A percentile compares a stretch with the other conserved stretches of the same genome.
Evolutionary conservation across 2,113 vertebrate species (phyloP).

Genomic region (Tretioscincus oriximinensis): DNA sequence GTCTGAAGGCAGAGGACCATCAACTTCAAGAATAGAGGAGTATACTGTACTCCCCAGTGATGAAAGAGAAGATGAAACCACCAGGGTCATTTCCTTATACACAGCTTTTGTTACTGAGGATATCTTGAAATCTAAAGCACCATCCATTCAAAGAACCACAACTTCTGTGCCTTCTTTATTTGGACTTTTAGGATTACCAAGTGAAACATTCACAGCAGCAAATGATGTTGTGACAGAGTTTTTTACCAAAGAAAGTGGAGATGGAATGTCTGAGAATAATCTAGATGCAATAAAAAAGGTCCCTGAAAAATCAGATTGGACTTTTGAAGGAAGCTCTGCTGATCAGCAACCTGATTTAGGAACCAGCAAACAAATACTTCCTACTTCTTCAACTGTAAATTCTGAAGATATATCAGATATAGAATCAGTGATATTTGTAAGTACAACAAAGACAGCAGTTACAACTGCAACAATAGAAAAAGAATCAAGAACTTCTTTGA

Average conservation of each 20-base stretch:
- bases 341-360: slow-evolving; percentile 39
- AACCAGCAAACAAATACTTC: slow-evolving; percentile 33
- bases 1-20: slow-evolving; percentile 13
- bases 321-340: slow-evolving; percentile 56
- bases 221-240: slow-evolving; percentile 14
- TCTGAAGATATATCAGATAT: slow-evolving; percentile 60
- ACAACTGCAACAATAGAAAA: slow-evolving; percentile 47
- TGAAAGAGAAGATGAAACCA: slow-evolving; percentile 12
- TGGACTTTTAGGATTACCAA: slow-evolving; percentile 24
- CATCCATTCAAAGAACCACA: slow-evolving; percentile 44
- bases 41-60: slow-evolving; percentile 30
- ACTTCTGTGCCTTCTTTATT: slow-evolving; percentile 27
- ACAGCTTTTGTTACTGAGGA: slow-evolving; percentile 50
- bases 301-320: slow-evolving; percentile 2
- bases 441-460: slow-evolving; percentile 40
- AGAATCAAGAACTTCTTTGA: slow-evolving; percentile 46
- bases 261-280: slow-evolving; percentile 29
- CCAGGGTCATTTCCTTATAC: slow-evolving; percentile 13
- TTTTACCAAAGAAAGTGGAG: slow-evolving; percentile 42
- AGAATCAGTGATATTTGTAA: slow-evolving; percentile 40
- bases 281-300: slow-evolving; percentile 14
- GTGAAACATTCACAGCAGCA: slow-evolving; percentile 6
- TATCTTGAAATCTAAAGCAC: slow-evolving; percentile 55
- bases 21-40: slow-evolving; percentile 13
- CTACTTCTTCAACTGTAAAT: slow-evolving; percentile 8